Evolutionary conservation across 2,888 invertebrate species (phyloP).

Genomic region (Sesamia inferens): DNA sequence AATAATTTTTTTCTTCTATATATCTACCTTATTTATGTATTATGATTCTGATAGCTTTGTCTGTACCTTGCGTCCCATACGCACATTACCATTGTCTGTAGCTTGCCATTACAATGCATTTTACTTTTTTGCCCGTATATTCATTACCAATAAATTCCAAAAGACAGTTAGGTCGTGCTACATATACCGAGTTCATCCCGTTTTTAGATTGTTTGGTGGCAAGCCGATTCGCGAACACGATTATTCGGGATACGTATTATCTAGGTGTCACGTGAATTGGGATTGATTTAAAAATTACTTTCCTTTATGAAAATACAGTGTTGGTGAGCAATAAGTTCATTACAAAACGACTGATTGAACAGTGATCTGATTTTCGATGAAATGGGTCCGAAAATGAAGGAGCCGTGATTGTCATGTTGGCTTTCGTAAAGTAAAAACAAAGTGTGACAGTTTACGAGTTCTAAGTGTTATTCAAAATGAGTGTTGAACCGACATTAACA

Average conservation of each 20-base stretch:
- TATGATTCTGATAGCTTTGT: not conserved
- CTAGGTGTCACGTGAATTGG: constrained; percentile 25
- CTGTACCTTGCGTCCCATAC: not conserved
- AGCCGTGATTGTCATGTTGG: constrained; percentile 73
- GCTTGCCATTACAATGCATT: constrained; percentile 2
- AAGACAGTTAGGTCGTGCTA: not conserved
- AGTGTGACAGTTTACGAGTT: constrained; percentile 73
- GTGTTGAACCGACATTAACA: constrained; percentile 85
- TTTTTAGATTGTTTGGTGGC: not conserved
- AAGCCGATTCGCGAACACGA: not conserved
- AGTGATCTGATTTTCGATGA: constrained; percentile 69
- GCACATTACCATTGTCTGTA: too few species aligned
- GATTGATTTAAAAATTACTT: constrained; percentile 46
- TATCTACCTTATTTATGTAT: too few species aligned
- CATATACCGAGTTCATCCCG: not conserved
- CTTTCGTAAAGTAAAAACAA: constrained; percentile 65
- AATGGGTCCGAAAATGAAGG: constrained; percentile 76
- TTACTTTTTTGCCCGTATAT: not conserved
- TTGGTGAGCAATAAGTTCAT: constrained; percentile 50
- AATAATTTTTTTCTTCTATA: not conserved
- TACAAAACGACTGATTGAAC: constrained; percentile 61
- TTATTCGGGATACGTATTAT: not conserved
- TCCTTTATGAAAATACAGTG: constrained; percentile 27
- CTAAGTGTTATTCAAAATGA: constrained; percentile 78
- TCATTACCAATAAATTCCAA: constrained; percentile 11